Conservation (phyloP, 2,797 vertebrate species). For the Stomatorhinus walkeri region DNA sequence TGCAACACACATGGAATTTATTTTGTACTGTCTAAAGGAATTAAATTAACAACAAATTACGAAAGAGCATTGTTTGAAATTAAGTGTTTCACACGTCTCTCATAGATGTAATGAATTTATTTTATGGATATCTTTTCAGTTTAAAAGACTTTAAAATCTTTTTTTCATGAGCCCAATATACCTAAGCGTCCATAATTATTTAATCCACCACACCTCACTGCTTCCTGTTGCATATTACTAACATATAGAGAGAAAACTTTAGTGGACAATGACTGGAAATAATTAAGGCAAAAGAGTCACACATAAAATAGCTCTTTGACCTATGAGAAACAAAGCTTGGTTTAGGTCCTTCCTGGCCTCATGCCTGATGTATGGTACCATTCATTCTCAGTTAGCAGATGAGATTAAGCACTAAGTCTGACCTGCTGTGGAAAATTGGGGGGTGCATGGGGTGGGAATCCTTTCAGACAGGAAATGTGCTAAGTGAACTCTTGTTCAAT, state of each 20-base stretch:
- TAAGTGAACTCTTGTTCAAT: conserved; percentile 25
- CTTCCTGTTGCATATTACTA: neutral
- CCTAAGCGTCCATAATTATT: neutral
- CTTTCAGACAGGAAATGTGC: conserved; percentile 35
- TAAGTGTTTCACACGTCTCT: neutral
- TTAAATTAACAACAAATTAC: neutral
- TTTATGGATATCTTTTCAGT: neutral
- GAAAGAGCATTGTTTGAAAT: neutral
- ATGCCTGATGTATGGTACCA: conserved; percentile 21
- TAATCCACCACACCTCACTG: neutral
- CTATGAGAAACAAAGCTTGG: conserved; percentile 19
- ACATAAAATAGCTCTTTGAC: conserved; percentile 28
- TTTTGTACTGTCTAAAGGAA: neutral
- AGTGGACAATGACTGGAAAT: conserved; percentile 15
- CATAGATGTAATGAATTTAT: neutral
- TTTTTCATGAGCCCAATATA: neutral
- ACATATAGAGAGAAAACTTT: neutral
- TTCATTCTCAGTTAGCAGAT: conserved; percentile 18
- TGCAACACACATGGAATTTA: neutral
- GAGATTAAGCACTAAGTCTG: conserved; percentile 12
- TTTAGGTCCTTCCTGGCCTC: conserved; percentile 14
- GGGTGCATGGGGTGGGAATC: neutral
- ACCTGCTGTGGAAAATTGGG: conserved; percentile 11
- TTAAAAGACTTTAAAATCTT: neutral
- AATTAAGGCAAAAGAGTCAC: conserved; percentile 20